phyloP scores from a whole-genome alignment of 2,113 vertebrate species.

The Pedionomus torquatus region DNA sequence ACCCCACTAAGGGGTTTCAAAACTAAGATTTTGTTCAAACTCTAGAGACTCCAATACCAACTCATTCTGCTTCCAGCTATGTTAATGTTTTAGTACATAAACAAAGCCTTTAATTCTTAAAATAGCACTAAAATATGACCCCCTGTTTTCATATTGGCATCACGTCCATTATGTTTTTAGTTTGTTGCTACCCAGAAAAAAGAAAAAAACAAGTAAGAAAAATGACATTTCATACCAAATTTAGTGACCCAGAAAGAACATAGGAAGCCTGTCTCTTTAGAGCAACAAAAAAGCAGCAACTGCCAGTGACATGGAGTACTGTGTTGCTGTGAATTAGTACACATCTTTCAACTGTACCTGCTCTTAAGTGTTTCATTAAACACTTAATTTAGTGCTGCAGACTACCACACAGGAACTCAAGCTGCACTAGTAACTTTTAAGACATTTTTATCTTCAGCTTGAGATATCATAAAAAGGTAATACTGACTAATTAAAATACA shows the following conservation, averaged over 20 bases:
- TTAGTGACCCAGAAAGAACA: background rate
- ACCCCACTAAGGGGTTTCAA: background rate
- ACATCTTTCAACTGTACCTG: background rate
- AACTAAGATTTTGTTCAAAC: background rate
- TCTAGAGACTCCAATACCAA: background rate
- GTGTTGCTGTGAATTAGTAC: background rate
- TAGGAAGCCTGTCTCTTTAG: background rate
- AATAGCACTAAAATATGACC: background rate
- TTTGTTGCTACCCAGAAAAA: background rate
- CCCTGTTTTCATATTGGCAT: background rate
- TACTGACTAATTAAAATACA: background rate
- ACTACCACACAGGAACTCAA: background rate
- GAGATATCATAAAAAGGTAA: background rate
- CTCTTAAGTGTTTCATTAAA: background rate
- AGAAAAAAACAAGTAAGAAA: background rate
- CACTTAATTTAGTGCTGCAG: background rate
- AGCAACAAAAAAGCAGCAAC: background rate
- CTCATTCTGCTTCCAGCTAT: background rate
- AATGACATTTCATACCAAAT: background rate
- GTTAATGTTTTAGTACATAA: background rate
- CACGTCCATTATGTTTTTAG: background rate
- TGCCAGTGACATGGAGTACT: background rate
- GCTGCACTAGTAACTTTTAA: background rate
- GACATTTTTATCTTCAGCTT: background rate
- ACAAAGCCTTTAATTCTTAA: background rate